Evolutionary conservation across 92 coral and sea anemone genomes (phyloP), one percentile per base, ranked within the genome.

Genomic region (Bergia sp.): DNA sequence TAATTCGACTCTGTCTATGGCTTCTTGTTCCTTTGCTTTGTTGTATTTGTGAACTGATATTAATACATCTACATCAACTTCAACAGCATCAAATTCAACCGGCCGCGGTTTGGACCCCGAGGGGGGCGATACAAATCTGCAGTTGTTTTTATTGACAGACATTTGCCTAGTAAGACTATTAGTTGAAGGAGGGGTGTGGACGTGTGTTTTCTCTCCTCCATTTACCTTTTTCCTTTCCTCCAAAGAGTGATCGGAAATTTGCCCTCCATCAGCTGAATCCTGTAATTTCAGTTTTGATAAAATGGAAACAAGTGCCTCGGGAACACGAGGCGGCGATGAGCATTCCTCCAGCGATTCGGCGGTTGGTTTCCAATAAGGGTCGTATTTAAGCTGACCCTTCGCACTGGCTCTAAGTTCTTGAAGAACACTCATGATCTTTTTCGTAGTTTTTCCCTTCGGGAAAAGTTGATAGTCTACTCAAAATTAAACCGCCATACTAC

Each of bases 321-420:
- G 76, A 81, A 92, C 86, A 37, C 11, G 82, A 20, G 93, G 93
- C 0, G 97, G 92, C 18, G 79, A 86, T 4, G 95, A 83, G 43
- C 93, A 93, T 40, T 91, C 86, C 20, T 94, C 92, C 23, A 94
- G 77, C 37, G 89, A 47, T 76, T 91, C 84, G 3, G 18, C 42
- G 5, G 94, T 94, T 4, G 96, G 91, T 79, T 82, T 85, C 96
- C 94, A 91, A n/a, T 86, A n/a, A 49, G 18, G 7, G 90, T 95
- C 96, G 71, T 97, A 97, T 11, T 13, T 73, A 36, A 97, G 87
- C 58, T 87, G 89, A 7, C 96, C 96, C 90, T 97, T 97, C 7
- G 96, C 75, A 81, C 94, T 87, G 13, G 88, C 91, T 47, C 85
- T 82, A 64, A 96, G 88, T 37, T 91, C 94, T 21, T 90, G 81